Evolutionary conservation across 2,888 invertebrate genomes (phyloP).

Genomic region (Sclerodermus sp.): DNA sequence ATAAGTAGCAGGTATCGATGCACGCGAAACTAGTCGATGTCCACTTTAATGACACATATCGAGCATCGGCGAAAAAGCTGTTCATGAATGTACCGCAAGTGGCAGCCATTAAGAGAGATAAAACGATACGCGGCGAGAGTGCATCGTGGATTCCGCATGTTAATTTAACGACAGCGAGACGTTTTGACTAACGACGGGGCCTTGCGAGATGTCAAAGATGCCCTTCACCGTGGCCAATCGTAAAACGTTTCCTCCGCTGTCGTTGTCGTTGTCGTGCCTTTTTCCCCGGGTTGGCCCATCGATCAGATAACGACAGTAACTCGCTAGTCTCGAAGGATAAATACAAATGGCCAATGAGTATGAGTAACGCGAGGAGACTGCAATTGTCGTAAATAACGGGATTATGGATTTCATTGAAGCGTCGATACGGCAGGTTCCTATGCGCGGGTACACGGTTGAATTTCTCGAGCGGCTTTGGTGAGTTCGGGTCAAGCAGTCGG

Average conservation of each 20-base stretch:
- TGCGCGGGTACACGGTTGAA: too few relatives aligned
- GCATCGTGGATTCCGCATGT: conserved; percentile 18
- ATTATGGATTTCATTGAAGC: too few relatives aligned
- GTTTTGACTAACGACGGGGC: conserved; percentile 20
- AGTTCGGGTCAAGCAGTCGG: too few relatives aligned
- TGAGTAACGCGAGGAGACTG: not conserved
- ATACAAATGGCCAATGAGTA: conserved; percentile 1
- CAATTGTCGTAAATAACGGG: too few relatives aligned
- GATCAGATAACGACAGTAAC: conserved; percentile 5
- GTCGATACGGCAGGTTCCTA: too few relatives aligned
- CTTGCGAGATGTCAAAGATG: conserved; percentile 5
- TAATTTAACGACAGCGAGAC: conserved; percentile 26
- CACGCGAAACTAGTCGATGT: too few relatives aligned
- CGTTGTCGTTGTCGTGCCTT: conserved; percentile 3
- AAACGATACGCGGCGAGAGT: conserved; percentile 11
- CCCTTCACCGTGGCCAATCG: conserved; percentile 12
- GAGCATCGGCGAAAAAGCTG: too few relatives aligned
- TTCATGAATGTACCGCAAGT: too few relatives aligned
- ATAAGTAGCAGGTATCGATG: too few relatives aligned
- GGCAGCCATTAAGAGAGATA: conserved; percentile 24
- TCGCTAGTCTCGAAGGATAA: not conserved
- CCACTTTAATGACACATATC: too few relatives aligned
- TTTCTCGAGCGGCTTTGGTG: too few relatives aligned
- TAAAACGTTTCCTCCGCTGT: conserved; percentile 21
- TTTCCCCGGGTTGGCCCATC: conserved; percentile 9